These are phyloP conservation scores for Diogma glabrata DNA, from an alignment of 2,888 invertebrate species.

Conservation along the genomic window DNA sequence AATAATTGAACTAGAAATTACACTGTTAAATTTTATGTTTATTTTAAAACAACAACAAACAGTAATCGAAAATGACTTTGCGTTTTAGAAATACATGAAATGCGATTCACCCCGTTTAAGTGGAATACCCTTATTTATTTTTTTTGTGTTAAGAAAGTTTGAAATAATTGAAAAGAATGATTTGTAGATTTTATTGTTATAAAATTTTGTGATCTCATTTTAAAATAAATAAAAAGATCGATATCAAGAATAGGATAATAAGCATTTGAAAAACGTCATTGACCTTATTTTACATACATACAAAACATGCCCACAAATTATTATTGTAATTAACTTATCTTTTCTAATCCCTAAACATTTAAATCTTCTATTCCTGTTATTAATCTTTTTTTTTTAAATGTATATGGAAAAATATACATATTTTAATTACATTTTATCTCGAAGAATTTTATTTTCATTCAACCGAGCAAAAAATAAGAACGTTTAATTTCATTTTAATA, in stretches of 20 bases:
- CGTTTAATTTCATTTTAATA: conserved; percentile 8
- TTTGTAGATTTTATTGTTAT: conserved; percentile 2
- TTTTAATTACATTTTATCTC: conserved; percentile 5
- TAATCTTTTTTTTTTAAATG: not conserved
- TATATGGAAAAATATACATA: no score
- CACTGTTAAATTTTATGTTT: no score
- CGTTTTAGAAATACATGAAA: not conserved
- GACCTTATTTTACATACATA: no score
- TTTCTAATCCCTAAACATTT: no score
- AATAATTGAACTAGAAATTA: no score
- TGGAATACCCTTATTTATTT: conserved; percentile 4
- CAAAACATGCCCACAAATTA: no score
- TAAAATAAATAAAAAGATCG: not conserved
- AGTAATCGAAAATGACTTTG: not conserved
- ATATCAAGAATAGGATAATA: not conserved
- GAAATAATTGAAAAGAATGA: conserved; percentile 7
- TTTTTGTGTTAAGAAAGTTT: no score
- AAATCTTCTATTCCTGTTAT: not conserved
- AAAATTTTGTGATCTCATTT: conserved; percentile 8
- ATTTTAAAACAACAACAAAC: no score
- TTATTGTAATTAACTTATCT: no score
- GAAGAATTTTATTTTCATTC: not conserved
- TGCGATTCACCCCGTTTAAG: conserved; percentile 8
- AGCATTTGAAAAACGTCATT: no score
- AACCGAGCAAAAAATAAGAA: no score